These are phyloP conservation scores for Eublepharis macularius DNA, from an alignment of 2,113 vertebrate species.

Conservation along the genomic window DNA sequence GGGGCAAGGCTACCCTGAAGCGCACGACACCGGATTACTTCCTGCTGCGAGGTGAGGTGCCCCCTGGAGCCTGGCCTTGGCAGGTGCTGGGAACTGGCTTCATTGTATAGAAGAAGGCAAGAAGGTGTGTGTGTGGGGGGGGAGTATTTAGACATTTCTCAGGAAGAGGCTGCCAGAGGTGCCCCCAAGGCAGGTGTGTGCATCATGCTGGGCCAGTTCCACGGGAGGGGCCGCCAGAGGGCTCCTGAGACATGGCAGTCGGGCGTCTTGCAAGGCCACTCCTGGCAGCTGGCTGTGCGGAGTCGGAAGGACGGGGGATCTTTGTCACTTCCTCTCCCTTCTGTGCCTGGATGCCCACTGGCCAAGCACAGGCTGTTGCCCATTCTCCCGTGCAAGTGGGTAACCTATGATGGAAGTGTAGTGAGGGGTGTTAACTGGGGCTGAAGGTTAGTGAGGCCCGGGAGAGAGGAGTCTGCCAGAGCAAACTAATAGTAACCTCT, in stretches of 20 bases:
- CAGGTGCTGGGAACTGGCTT: background rate
- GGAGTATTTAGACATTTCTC: background rate
- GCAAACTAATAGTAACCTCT: slow-evolving; percentile 51
- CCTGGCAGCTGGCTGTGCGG: too few relatives aligned
- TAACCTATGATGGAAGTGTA: too few relatives aligned
- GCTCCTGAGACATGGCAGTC: background rate
- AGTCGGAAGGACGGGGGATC: background rate
- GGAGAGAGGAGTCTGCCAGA: too few relatives aligned
- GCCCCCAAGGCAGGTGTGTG: too few relatives aligned
- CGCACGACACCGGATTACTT: slow-evolving; percentile 86
- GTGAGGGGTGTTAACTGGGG: background rate
- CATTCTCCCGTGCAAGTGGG: too few relatives aligned
- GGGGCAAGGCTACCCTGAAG: slow-evolving; percentile 80
- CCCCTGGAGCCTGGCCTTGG: background rate
- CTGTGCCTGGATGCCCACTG: too few relatives aligned
- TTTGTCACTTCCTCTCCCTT: too few relatives aligned
- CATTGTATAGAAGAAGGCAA: background rate
- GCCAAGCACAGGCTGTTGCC: too few relatives aligned
- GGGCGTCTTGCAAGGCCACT: background rate
- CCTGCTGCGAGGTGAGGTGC: slow-evolving; percentile 84
- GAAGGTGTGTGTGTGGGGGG: background rate
- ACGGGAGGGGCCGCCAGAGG: rapidly evolving
- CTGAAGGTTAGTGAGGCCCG: slow-evolving; percentile 61
- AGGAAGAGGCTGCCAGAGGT: background rate
- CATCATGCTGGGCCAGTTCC: background rate